Base-by-base conservation (phyloP, 2,797 vertebrate species). In the Enteromius mattozi region DNA sequence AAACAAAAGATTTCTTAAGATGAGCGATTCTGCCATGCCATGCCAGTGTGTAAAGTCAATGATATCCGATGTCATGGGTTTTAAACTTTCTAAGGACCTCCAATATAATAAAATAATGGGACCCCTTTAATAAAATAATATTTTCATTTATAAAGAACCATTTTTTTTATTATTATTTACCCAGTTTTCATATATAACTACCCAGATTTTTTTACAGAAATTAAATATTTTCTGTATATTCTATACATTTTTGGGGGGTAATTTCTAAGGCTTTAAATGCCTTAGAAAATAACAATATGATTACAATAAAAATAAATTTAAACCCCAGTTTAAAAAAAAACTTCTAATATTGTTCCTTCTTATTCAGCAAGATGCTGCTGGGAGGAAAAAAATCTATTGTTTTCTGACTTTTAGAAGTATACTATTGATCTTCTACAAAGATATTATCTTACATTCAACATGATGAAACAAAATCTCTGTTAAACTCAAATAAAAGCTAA, bases 391-490 rank as follows among this genome's bases (percentile, higher is more conserved):
- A 42, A 4, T 81, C 1, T 3, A 1, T 7, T 14, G 54, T 56
- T 14, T 33, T 8, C n/a, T 69, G 14, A 49, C 14, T 51, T 66
- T 82, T 75, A 65, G 45, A 63, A n/a, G n/a, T 63, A 70, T 63
- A 70, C 65, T 7, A 8, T 56, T 35, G 40, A 63, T 75, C 65
- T 33, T 65, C 72, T 54, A 45, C 35, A 61, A 78, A 19, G 33
- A 82, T 75, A 33, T 82, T 65, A 63, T 47, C n/a, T 82, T 80
- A 51, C 33, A 51, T 71, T 78, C 63, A 68, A 21, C 56, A 49
- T 76, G 59, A 68, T 24, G 17, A 47, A 42, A 42, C 40, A 69
- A 76, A 74, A 85, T 27, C 35, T 45, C 33, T 17, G 2, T 78
- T 65, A 35, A 78, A 56, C 33, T 65, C 27, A 56, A 83, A 83